phyloP scores from a whole-genome alignment of 2,113 vertebrate species.

The Lepisosteus oculatus region DNA sequence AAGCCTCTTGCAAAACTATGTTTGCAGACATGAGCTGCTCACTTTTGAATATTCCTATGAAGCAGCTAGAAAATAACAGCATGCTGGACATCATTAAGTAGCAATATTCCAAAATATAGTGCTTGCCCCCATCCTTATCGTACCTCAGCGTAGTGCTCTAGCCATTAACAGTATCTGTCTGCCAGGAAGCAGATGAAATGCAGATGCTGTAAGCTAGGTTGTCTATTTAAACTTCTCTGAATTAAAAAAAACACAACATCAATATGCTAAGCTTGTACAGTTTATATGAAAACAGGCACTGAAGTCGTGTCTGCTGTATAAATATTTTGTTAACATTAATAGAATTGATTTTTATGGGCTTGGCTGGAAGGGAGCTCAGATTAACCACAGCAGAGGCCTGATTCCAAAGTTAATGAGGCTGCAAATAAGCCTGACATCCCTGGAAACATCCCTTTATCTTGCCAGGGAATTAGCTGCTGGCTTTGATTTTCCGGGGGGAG shows the following conservation, averaged over 20 bases:
- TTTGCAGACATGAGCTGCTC: too few relatives aligned
- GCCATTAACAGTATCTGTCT: too few relatives aligned
- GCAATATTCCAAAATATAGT: too few relatives aligned
- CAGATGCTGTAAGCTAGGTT: too few relatives aligned
- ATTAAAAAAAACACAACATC: background rate
- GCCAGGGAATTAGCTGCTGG: conserved; percentile 7
- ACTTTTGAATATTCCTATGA: too few relatives aligned
- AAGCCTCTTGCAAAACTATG: too few relatives aligned
- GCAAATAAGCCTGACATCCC: conserved; percentile 27
- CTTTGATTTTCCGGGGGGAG: conserved; percentile 23
- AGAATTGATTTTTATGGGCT: conserved; percentile 27
- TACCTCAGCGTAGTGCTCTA: too few relatives aligned
- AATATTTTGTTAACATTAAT: conserved; percentile 35
- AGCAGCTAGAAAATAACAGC: too few relatives aligned
- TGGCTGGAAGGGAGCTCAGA: conserved; percentile 22
- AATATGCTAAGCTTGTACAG: background rate
- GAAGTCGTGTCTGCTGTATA: background rate
- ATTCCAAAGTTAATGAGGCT: conserved; percentile 32
- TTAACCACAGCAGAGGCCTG: conserved; percentile 24
- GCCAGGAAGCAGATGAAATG: too few relatives aligned
- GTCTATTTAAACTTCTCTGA: background rate
- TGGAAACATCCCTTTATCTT: conserved; percentile 23
- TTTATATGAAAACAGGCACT: background rate
- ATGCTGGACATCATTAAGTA: too few relatives aligned
- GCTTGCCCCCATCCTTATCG: too few relatives aligned